These are phyloP conservation scores for Periplaneta americana DNA, from an alignment of 1,140 invertebrate genomes.

Conservation along the genomic window DNA sequence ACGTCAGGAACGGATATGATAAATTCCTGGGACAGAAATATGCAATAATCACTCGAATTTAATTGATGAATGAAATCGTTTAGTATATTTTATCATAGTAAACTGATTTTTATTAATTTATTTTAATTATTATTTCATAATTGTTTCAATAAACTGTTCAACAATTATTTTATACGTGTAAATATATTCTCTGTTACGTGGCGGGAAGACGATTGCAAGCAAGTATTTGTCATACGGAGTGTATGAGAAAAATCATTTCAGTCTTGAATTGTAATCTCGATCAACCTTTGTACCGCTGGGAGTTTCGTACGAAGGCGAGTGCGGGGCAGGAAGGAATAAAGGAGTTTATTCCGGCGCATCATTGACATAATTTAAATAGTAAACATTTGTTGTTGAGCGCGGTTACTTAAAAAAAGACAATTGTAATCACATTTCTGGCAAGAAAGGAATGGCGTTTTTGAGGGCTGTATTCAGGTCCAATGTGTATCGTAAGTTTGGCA, in stretches of 20 bases:
- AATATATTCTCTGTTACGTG: too few species aligned
- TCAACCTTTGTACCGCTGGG: neutral
- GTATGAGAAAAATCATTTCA: neutral
- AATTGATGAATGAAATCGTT: neutral
- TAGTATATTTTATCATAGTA: neutral
- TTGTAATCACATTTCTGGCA: neutral
- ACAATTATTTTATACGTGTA: too few species aligned
- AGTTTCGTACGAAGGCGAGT: neutral
- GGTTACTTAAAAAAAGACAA: neutral
- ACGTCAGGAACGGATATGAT: neutral
- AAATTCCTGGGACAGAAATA: neutral
- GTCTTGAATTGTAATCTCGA: neutral
- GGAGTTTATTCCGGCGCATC: neutral
- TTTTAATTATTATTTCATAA: too few species aligned
- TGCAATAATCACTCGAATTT: neutral
- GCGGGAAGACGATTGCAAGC: neutral
- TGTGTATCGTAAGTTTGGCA: conserved; percentile 29
- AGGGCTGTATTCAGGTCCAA: conserved; percentile 34
- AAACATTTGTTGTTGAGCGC: neutral
- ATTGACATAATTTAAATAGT: neutral
- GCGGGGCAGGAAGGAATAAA: neutral
- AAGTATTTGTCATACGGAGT: neutral
- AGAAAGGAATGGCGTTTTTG: conserved; percentile 39
- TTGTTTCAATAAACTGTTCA: too few species aligned
- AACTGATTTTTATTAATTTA: neutral